A percentile compares a stretch with the other conserved stretches of the same genome.
Conservation (phyloP, 2,113 vertebrate species). For the Porphyrio hochstetteri region DNA sequence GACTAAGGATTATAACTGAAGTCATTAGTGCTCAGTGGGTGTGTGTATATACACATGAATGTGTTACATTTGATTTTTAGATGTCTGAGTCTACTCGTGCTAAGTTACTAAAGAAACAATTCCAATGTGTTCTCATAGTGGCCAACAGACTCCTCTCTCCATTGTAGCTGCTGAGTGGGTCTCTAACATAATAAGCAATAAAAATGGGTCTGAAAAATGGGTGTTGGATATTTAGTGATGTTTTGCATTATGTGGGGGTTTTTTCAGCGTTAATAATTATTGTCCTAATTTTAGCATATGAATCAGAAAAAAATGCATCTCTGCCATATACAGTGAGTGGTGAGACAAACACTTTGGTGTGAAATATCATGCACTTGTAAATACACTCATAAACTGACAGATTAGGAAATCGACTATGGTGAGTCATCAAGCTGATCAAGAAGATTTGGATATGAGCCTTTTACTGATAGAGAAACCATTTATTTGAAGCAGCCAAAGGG, state of each 20-base stretch:
- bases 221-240: not conserved
- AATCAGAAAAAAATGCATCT: conserved; percentile 2
- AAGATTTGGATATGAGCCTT: not conserved
- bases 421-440: conserved; percentile 31
- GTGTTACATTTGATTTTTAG: not conserved
- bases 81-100: not conserved
- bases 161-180: not conserved
- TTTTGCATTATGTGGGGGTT: not conserved
- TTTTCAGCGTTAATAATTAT: not conserved
- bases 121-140: not conserved
- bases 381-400: not conserved
- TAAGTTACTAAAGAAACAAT: not conserved
- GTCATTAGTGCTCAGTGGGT: not conserved
- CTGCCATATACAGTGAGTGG: not conserved
- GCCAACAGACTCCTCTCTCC: not conserved
- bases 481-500: not conserved
- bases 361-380: conserved; percentile 26
- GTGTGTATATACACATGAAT: not conserved
- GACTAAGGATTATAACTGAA: not conserved
- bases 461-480: not conserved
- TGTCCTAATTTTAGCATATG: not conserved
- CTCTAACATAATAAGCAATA: not conserved
- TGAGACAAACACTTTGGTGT: not conserved
- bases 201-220: not conserved
- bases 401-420: conserved; percentile 49